Conservation (phyloP, 2,888 invertebrate species). For the Heliconius sara region DNA sequence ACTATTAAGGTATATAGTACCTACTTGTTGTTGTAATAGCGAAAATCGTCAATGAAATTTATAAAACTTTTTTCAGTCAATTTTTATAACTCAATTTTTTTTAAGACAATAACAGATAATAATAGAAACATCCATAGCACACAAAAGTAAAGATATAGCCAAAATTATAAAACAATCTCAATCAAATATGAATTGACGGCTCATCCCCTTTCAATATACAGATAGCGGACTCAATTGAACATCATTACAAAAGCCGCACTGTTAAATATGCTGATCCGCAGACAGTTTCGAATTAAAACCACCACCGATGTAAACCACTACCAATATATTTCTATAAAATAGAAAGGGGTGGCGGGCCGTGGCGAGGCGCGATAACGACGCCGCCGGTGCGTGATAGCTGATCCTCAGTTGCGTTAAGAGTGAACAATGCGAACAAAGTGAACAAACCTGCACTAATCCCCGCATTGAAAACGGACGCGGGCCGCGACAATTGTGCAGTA, state of each 20-base stretch:
- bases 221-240: constrained; percentile 69
- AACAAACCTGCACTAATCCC: constrained; percentile 72
- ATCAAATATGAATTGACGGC: constrained; percentile 45
- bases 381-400: constrained; percentile 65
- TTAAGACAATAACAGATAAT: neutral
- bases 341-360: constrained; percentile 71
- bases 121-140: neutral
- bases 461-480: constrained; percentile 59
- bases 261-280: constrained; percentile 79
- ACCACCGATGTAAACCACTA: constrained; percentile 53
- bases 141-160: neutral
- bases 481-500: constrained; percentile 46
- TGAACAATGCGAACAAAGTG: constrained; percentile 67
- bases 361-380: constrained; percentile 69
- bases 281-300: constrained; percentile 73
- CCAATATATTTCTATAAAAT: constrained; percentile 54
- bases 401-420: constrained; percentile 61
- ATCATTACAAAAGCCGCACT: constrained; percentile 62
- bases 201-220: constrained; percentile 66
- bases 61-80: too few species aligned
- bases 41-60: too few species aligned
- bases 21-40: too few species aligned
- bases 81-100: too few species aligned
- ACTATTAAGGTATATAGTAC: too few species aligned
- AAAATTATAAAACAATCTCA: constrained; percentile 25